Percentiles rank a stretch among this genome's conserved stretches.
Evolutionary conservation across 1,140 invertebrate genomes (phyloP).

Genomic region (Megalopta genalis): DNA sequence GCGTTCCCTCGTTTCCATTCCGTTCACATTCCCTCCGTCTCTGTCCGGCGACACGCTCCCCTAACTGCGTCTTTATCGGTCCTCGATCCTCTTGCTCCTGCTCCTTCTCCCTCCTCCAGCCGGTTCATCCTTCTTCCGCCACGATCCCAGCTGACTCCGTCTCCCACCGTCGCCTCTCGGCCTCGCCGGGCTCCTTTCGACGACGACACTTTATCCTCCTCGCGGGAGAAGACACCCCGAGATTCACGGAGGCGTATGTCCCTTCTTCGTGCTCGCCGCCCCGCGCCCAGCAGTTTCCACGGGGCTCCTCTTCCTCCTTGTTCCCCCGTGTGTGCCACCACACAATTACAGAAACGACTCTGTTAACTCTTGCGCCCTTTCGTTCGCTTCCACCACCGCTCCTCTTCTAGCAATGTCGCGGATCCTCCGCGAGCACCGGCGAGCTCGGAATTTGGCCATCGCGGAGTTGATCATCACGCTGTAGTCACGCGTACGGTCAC

Average conservation of each 20-base stretch:
- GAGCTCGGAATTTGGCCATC: too few species aligned
- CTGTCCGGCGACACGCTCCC: constrained; percentile 18
- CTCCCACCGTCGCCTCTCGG: constrained; percentile 31
- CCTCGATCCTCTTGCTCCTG: constrained; percentile 10
- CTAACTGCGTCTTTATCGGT: constrained; percentile 17
- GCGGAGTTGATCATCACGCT: too few species aligned
- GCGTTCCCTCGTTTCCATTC: constrained; percentile 36
- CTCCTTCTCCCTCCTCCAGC: background rate
- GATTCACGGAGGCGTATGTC: constrained; percentile 48
- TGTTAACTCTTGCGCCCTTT: constrained; percentile 49
- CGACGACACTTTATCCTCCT: constrained; percentile 39
- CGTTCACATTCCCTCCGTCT: constrained; percentile 40
- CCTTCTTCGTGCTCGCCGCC: constrained; percentile 1
- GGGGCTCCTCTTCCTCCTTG: constrained; percentile 18
- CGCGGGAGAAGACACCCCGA: constrained; percentile 37
- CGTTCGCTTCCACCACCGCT: background rate
- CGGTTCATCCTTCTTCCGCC: background rate
- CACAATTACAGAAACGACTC: constrained; percentile 54
- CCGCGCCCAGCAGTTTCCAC: constrained; percentile 22
- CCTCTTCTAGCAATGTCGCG: too few species aligned
- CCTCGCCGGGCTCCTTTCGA: constrained; percentile 28
- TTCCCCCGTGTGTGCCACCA: constrained; percentile 45
- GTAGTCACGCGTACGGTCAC: too few species aligned
- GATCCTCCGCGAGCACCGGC: too few species aligned
- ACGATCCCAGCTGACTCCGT: background rate